Conservation (phyloP, 2,888 invertebrate species). For the Allophyes oxyacanthae region DNA sequence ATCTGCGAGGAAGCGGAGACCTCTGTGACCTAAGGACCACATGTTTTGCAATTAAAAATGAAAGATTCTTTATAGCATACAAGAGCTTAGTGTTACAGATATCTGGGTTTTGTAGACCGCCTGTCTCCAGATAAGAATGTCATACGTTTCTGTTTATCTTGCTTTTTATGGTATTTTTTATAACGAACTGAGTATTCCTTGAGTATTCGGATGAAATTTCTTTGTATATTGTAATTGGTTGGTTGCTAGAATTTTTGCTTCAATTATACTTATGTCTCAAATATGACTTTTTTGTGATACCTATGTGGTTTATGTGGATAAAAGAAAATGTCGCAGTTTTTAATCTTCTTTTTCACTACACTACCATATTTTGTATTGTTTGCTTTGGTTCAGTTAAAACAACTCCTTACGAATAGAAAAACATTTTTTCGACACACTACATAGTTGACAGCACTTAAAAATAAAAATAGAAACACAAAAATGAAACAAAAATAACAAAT, state of each 20-base stretch:
- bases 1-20: conserved; percentile 81
- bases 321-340: background rate
- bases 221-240: conserved; percentile 52
- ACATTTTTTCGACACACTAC: too few relatives aligned
- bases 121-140: conserved; percentile 81
- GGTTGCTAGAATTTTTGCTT: conserved; percentile 45
- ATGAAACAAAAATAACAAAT: too few relatives aligned
- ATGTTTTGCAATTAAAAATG: conserved; percentile 74
- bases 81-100: conserved; percentile 64
- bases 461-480: too few relatives aligned
- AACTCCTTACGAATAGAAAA: too few relatives aligned
- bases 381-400: too few relatives aligned
- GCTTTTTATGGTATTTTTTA: conserved; percentile 50
- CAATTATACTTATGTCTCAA: conserved; percentile 4
- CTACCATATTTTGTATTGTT: background rate
- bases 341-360: background rate
- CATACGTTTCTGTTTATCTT: conserved; percentile 54
- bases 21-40: conserved; percentile 66
- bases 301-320: background rate
- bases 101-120: conserved; percentile 76
- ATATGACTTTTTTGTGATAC: too few relatives aligned
- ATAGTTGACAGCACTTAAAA: too few relatives aligned
- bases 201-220: conserved; percentile 52
- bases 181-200: conserved; percentile 51
- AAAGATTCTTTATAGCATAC: conserved; percentile 74